Percentiles rank a stretch among this genome's conserved stretches.
Conservation (phyloP, 2,113 vertebrate genomes). For the Tetrao urogallus region DNA sequence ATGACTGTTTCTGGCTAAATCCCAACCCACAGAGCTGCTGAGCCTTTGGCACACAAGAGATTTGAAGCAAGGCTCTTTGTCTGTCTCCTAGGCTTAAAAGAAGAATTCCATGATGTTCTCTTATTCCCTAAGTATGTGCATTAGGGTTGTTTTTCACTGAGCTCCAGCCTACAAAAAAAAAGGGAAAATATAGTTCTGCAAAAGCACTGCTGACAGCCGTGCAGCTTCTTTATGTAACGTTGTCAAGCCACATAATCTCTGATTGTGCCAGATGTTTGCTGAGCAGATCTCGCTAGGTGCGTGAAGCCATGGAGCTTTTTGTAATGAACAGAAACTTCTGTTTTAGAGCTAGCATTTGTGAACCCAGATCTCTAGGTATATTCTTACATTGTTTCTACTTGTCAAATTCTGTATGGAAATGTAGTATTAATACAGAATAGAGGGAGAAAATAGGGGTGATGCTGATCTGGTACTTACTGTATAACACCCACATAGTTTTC, state of each 20-base stretch:
- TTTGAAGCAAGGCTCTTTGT: conserved; percentile 24
- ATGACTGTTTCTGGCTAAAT: conserved; percentile 3
- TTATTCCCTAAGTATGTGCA: conserved; percentile 15
- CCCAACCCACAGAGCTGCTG: conserved; percentile 35
- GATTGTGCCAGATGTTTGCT: not conserved
- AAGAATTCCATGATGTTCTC: conserved; percentile 29
- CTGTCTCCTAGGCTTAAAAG: conserved; percentile 30
- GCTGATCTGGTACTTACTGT: conserved; percentile 87
- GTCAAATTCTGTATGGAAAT: not conserved
- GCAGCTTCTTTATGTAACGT: not conserved
- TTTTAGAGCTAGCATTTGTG: not conserved
- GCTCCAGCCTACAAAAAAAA: conserved; percentile 14
- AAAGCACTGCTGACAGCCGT: conserved; percentile 5
- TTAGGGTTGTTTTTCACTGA: conserved; percentile 28
- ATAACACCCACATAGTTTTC: conserved; percentile 91
- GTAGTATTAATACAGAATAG: not conserved
- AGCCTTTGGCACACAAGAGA: conserved; percentile 32
- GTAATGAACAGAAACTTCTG: not conserved
- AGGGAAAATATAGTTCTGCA: conserved; percentile 16
- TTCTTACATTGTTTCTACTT: not conserved
- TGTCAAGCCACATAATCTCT: not conserved
- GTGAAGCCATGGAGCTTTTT: not conserved
- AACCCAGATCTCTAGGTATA: not conserved
- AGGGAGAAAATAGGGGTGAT: not conserved
- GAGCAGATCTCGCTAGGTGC: not conserved